phyloP scores from a whole-genome alignment of 2,113 vertebrate species.

The human (Homo sapiens) region GRCh38 chr16:18057001-18057500 shows the following conservation, averaged over 20 bases:
- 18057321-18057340: not conserved
- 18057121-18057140: not conserved
- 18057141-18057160: not conserved
- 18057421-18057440: not conserved
- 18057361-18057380: not conserved
- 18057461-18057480: accelerated
- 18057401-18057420: not conserved
- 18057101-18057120: not conserved
- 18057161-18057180: not conserved
- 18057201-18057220: not conserved
- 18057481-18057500: not conserved
- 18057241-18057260: not conserved
- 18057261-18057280: not conserved
- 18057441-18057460: not conserved
- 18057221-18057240: not conserved
- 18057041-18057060: not conserved
- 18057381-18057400: not conserved
- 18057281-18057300: not conserved
- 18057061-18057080: not conserved
- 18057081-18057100: not conserved
- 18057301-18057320: accelerated
- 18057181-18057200: not conserved
- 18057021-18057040: not conserved
- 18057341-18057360: not conserved
- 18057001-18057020: not conserved